Evolutionary conservation across 2,888 invertebrate genomes (phyloP).

Genomic region (Sinopyrophorus schimmeli): DNA sequence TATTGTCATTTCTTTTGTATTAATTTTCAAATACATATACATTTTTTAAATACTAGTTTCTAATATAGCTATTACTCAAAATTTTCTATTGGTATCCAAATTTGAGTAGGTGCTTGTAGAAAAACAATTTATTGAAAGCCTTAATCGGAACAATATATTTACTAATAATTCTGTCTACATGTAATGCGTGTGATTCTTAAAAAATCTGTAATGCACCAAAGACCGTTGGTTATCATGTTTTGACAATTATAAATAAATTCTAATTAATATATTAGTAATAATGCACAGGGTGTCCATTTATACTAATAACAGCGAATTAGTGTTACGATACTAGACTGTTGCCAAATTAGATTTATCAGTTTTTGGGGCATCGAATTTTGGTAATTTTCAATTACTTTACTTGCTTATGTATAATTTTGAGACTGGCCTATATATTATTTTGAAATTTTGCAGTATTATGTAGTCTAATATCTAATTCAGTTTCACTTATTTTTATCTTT

Average conservation of each 20-base stretch:
- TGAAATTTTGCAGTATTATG: conserved; percentile 32
- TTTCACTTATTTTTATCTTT: conserved; percentile 14
- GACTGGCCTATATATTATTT: conserved; percentile 34
- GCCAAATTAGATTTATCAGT: conserved; percentile 31
- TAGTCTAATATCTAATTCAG: conserved; percentile 12
- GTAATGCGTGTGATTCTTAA: conserved; percentile 1
- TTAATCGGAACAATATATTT: conserved; percentile 26
- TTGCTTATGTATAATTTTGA: conserved; percentile 25
- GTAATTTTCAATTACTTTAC: conserved; percentile 15
- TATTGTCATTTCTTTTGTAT: too few relatives aligned
- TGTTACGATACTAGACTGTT: conserved; percentile 34
- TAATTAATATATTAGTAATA: conserved; percentile 23
- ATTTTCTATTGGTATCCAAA: conserved; percentile 3
- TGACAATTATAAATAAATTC: conserved; percentile 8
- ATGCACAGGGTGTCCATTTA: conserved; percentile 49
- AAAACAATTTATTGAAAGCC: conserved; percentile 20
- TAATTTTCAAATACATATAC: too few relatives aligned
- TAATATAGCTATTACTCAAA: too few relatives aligned
- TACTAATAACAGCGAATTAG: conserved; percentile 48
- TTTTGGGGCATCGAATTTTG: conserved; percentile 28
- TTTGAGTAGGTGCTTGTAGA: conserved; percentile 20
- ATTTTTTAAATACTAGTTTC: too few relatives aligned
- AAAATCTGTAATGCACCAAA: conserved; percentile 21
- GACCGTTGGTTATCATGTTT: conserved; percentile 10
- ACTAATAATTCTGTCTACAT: conserved; percentile 13